phyloP scores from a whole-genome alignment of 2,888 invertebrate genomes.

The Julus scandinavius region DNA sequence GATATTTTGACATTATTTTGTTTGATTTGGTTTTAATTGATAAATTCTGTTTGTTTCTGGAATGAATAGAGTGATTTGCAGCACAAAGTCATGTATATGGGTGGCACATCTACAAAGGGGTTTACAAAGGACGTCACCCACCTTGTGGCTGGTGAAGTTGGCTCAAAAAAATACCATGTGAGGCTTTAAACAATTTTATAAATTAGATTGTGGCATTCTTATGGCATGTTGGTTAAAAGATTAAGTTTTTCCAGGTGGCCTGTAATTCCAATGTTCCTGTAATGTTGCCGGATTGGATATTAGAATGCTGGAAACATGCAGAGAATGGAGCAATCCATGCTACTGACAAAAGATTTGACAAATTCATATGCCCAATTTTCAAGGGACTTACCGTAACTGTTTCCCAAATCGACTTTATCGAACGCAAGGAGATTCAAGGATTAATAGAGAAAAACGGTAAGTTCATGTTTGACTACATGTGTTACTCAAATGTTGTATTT shows the following conservation, averaged over 20 bases:
- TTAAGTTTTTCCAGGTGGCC: constrained; percentile 71
- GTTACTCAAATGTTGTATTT: background rate
- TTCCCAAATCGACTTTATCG: constrained; percentile 76
- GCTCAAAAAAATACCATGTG: constrained; percentile 67
- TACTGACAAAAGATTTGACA: constrained; percentile 72
- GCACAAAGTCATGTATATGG: constrained; percentile 65
- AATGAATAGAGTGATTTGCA: constrained; percentile 60
- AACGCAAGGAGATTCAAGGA: constrained; percentile 75
- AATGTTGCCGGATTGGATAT: constrained; percentile 82
- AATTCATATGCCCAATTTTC: constrained; percentile 77
- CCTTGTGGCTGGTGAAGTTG: constrained; percentile 74
- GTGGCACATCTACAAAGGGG: constrained; percentile 64
- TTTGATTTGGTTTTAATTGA: constrained; percentile 33
- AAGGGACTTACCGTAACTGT: constrained; percentile 81
- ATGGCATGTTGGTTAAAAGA: background rate
- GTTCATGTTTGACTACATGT: constrained; percentile 61
- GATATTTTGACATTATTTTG: background rate
- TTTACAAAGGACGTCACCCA: constrained; percentile 76
- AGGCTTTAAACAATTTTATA: background rate
- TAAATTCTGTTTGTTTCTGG: background rate
- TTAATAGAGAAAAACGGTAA: constrained; percentile 79
- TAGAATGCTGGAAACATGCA: constrained; percentile 81
- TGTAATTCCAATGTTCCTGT: constrained; percentile 75
- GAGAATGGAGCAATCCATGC: constrained; percentile 73
- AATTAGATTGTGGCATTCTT: background rate